Evolutionary conservation across 2,888 invertebrate genomes (phyloP), one percentile per base, ranked within the genome.

Genomic region (Ceramica pisi): DNA sequence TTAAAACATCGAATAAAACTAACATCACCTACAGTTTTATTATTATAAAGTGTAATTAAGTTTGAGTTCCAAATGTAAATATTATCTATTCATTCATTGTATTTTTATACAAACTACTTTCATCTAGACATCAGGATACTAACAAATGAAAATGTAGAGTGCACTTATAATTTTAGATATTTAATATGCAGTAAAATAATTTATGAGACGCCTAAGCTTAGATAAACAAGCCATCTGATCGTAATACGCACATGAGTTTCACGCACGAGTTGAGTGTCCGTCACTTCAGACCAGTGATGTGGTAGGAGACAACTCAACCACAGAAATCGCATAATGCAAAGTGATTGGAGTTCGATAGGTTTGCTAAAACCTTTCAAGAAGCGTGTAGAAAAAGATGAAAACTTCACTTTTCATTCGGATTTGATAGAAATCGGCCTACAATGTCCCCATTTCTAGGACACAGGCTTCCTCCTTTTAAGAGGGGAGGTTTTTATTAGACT

Each of bases 1-100:
- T 81, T 77, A 66, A 83, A 80, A 77, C 78, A 73, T 69, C 71
- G 67, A 81, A 83, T 80, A 84, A 86, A 81, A 74, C 82, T 77
- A 82, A 83, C 82, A 79, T 79, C 79, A 83, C 84, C 81, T 68
- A 78, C 53, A 74, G 35, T 48, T 71, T 59, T 31, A 71, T 23
- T 41, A 56, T 12, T 63, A 19, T 44, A 26, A 69, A 67, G 63
- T 50, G n/a, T 19, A 57, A 46, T 21, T 14, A 26, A 57, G 14
- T 46, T 51, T 12, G 44, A 19, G 21, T 46, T 61, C 9, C 21
- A 44, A 60, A 53, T 56, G 2, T 31, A 19, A 16, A 31, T n/a
- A 19, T 50, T n/a, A 21, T 38, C 10, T 19, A 48, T 23, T 35
- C 14, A 19, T 26, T 26, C 9, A 12, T 10, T 9, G 3, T 41